A percentile compares a stretch with the other conserved stretches of the same genome.
phyloP scores from a whole-genome alignment of 2,888 invertebrate species.

The Pelosia muscerda region DNA sequence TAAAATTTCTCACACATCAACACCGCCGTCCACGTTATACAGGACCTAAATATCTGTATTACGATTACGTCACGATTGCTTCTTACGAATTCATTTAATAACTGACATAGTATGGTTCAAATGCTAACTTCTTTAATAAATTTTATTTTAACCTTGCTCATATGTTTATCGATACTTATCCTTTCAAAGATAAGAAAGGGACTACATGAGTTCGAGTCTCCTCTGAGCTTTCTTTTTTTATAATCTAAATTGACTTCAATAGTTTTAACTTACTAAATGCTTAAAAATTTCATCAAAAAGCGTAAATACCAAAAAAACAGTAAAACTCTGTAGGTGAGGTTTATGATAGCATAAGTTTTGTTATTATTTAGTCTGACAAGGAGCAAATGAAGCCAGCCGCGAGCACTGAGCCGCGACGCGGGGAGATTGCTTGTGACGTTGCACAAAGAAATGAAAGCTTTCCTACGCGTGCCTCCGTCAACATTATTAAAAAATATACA shows the following conservation, averaged over 20 bases:
- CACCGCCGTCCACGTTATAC: too few relatives aligned
- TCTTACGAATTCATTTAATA: too few relatives aligned
- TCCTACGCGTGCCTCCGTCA: background rate
- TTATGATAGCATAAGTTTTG: background rate
- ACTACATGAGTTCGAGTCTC: too few relatives aligned
- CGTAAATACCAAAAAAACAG: background rate
- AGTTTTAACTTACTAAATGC: too few relatives aligned
- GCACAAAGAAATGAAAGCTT: background rate
- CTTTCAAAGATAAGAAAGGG: background rate
- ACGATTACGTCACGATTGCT: too few relatives aligned
- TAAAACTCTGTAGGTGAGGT: background rate
- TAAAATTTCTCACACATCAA: too few relatives aligned
- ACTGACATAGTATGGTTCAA: too few relatives aligned
- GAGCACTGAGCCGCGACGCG: background rate
- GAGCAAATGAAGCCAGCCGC: background rate
- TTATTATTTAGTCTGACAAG: background rate
- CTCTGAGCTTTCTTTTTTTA: too few relatives aligned
- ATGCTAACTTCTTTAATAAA: too few relatives aligned
- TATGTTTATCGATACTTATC: background rate
- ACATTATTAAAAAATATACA: slow-evolving; percentile 1
- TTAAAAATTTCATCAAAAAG: too few relatives aligned
- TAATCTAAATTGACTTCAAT: too few relatives aligned
- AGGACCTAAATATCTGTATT: too few relatives aligned
- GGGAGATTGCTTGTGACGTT: background rate
- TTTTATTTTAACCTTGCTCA: background rate